phyloP scores from a whole-genome alignment of 2,797 vertebrate species.

The Syngnathus rostellatus region DNA sequence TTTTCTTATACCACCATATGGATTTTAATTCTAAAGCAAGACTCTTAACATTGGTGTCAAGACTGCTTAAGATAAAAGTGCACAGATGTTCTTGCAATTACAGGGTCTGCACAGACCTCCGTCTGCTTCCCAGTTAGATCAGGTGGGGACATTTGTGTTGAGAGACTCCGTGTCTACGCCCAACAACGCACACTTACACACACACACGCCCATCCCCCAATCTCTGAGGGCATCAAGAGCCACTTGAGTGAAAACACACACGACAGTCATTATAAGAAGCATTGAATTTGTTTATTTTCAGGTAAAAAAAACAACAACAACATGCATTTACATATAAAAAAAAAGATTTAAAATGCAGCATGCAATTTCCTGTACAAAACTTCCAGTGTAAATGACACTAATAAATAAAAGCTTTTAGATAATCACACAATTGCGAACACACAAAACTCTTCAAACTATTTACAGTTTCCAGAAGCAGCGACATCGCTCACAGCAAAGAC shows the following conservation, averaged over 20 bases:
- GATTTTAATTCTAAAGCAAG: conserved; percentile 44
- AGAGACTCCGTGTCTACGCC: conserved; percentile 13
- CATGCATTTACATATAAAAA: neutral
- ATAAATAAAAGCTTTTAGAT: conserved; percentile 67
- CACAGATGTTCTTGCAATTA: conserved; percentile 73
- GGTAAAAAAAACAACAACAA: conserved; percentile 31
- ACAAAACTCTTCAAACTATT: conserved; percentile 56
- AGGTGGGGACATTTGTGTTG: conserved; percentile 67
- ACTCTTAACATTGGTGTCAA: conserved; percentile 44
- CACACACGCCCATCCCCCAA: conserved; percentile 13
- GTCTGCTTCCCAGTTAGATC: conserved; percentile 53
- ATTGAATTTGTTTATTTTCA: conserved; percentile 49
- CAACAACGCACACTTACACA: neutral
- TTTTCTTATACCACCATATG: conserved; percentile 49
- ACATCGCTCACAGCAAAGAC: conserved; percentile 27
- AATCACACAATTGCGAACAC: conserved; percentile 61
- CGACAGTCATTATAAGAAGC: conserved; percentile 24
- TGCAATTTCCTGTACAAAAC: conserved; percentile 39
- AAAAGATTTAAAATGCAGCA: conserved; percentile 36
- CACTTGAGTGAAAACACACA: conserved; percentile 27
- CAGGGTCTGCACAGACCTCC: conserved; percentile 42
- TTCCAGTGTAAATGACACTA: conserved; percentile 62
- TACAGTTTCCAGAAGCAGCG: conserved; percentile 59
- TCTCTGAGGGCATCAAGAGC: conserved; percentile 12
- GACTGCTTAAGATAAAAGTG: conserved; percentile 60